These are phyloP conservation scores for Diprion similis DNA, from an alignment of 1,140 invertebrate genomes.

Conservation along the genomic window DNA sequence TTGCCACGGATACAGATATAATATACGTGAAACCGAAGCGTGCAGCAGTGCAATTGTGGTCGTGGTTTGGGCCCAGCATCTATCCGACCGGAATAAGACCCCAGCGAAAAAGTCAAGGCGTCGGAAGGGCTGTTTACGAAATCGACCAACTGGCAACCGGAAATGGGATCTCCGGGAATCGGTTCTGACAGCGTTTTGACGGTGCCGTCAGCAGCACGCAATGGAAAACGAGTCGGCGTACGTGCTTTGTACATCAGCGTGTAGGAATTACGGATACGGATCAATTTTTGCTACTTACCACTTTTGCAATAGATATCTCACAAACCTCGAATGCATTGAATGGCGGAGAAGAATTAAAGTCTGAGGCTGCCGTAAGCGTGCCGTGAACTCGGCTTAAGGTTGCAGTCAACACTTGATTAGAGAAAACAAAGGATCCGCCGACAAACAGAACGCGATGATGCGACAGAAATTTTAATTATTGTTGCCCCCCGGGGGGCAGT, in stretches of 20 bases:
- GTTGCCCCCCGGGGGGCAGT: background rate
- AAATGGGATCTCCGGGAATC: background rate
- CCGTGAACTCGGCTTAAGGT: background rate
- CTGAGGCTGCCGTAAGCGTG: background rate
- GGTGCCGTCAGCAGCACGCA: background rate
- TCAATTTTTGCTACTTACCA: too few relatives aligned
- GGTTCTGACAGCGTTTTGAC: background rate
- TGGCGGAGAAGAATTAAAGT: background rate
- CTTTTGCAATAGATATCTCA: too few relatives aligned
- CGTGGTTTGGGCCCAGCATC: too few relatives aligned
- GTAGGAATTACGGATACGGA: too few relatives aligned
- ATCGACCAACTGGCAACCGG: slow-evolving; percentile 4
- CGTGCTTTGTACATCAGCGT: background rate
- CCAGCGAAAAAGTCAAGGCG: background rate
- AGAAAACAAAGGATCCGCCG: slow-evolving; percentile 15
- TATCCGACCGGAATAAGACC: too few relatives aligned
- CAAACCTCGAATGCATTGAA: background rate
- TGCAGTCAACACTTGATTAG: slow-evolving; percentile 15
- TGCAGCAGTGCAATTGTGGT: too few relatives aligned
- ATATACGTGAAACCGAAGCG: too few relatives aligned
- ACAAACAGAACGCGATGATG: slow-evolving; percentile 14
- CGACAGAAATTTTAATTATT: slow-evolving; percentile 18
- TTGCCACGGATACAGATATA: too few relatives aligned
- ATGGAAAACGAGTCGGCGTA: background rate
- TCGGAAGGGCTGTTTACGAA: background rate